These are phyloP conservation scores for Stylophora pistillata DNA, from an alignment of 64 coral and sea anemone species.

Conservation along the genomic window DNA sequence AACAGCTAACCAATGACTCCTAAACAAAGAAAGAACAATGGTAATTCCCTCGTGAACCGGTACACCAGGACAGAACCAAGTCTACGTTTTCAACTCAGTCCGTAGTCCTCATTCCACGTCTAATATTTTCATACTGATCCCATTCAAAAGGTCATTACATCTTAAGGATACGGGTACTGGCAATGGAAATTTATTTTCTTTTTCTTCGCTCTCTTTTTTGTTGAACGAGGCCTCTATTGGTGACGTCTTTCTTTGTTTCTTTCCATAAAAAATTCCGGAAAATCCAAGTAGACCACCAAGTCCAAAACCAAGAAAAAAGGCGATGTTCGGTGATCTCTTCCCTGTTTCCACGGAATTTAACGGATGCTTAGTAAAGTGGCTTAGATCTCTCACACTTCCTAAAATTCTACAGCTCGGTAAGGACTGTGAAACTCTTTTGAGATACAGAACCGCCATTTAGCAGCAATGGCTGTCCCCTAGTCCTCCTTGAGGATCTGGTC, in stretches of 20 bases:
- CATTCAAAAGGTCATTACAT: too few species aligned
- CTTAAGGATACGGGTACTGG: conserved; percentile 4
- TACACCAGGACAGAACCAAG: background rate
- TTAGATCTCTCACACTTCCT: background rate
- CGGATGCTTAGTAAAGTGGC: background rate
- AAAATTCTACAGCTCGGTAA: background rate
- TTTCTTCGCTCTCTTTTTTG: background rate
- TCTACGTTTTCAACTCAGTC: background rate
- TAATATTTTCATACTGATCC: too few species aligned
- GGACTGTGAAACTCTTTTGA: background rate
- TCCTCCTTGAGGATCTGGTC: background rate
- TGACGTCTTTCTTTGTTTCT: background rate
- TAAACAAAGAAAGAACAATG: too few species aligned
- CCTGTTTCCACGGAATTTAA: background rate
- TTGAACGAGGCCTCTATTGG: background rate
- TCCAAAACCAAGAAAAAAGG: conserved; percentile 27
- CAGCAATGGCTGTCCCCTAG: background rate
- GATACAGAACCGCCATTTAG: background rate
- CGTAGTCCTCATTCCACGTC: background rate
- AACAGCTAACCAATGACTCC: too few species aligned
- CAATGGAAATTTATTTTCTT: background rate
- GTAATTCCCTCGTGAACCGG: too few species aligned
- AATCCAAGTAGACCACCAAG: conserved; percentile 12
- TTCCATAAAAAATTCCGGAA: conserved; percentile 26
- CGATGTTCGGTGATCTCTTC: background rate